Percentiles rank a stretch among this genome's conserved stretches.
These are phyloP conservation scores for Gadus macrocephalus DNA, from an alignment of 2,113 vertebrate genomes.

Conservation along the genomic window DNA sequence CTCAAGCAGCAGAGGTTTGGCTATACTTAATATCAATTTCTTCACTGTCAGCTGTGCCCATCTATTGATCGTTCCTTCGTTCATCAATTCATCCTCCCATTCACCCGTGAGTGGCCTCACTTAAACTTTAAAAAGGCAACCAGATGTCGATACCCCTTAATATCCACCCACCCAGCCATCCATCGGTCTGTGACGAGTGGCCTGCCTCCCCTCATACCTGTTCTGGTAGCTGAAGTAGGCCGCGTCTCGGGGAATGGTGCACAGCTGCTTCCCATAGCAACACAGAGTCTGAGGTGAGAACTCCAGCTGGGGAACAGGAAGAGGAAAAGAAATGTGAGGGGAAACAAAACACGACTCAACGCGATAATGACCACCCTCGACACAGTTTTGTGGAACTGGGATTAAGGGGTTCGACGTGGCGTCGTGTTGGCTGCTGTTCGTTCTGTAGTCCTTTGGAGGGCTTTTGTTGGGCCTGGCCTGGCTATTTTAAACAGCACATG, in stretches of 20 bases:
- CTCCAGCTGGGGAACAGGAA: conserved; percentile 78
- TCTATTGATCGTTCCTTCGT: neutral
- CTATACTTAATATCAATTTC: too few relatives aligned
- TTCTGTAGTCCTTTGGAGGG: too few relatives aligned
- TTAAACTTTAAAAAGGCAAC: neutral
- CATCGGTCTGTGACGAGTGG: neutral
- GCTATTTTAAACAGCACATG: too few relatives aligned
- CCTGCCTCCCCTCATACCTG: conserved; percentile 76
- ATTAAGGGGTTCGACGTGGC: too few relatives aligned
- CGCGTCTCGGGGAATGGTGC: conserved; percentile 96
- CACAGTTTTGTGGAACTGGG: neutral
- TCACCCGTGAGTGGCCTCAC: neutral
- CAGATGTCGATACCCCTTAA: neutral
- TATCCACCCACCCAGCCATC: neutral
- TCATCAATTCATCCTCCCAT: neutral
- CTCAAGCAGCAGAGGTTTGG: too few relatives aligned
- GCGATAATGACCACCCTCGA: neutral
- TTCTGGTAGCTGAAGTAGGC: conserved; percentile 99
- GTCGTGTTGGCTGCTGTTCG: too few relatives aligned
- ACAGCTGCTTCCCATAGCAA: conserved; percentile 98
- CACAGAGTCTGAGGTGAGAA: conserved; percentile 98
- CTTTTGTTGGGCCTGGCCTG: too few relatives aligned
- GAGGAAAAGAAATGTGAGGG: neutral
- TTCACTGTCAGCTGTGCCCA: too few relatives aligned
- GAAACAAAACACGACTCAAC: neutral